Evolutionary conservation across 2,797 vertebrate genomes (phyloP).

Genomic region (Gambelia wislizenii): DNA sequence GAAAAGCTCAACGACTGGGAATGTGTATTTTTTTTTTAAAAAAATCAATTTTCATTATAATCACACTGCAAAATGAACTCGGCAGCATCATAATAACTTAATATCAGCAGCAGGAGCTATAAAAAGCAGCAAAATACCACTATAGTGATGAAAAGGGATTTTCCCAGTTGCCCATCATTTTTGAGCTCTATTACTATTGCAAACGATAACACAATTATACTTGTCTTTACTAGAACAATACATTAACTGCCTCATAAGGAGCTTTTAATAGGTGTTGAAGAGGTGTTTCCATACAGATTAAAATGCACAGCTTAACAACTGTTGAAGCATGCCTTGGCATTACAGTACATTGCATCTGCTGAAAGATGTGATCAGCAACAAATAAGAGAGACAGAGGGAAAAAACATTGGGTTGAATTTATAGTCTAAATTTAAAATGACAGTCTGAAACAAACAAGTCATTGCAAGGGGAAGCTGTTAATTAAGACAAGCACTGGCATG

Average conservation of each 20-base stretch:
- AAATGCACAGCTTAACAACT: neutral
- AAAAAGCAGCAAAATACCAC: neutral
- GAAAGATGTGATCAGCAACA: constrained; percentile 7
- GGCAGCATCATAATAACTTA: neutral
- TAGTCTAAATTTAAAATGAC: constrained; percentile 19
- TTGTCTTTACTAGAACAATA: neutral
- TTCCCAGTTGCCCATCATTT: constrained; percentile 20
- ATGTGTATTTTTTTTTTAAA: neutral
- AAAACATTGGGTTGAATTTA: neutral
- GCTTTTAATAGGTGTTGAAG: neutral
- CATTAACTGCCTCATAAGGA: constrained; percentile 16
- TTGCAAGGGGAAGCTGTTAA: neutral
- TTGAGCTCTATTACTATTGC: neutral
- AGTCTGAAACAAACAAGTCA: neutral
- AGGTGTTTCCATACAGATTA: neutral
- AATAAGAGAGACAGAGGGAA: neutral
- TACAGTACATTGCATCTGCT: neutral
- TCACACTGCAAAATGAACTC: neutral
- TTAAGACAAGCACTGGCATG: neutral
- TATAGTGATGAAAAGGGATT: neutral
- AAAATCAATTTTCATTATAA: neutral
- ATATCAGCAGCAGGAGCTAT: neutral
- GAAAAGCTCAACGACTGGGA: neutral
- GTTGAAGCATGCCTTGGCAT: neutral
- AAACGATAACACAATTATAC: neutral